phyloP scores from a whole-genome alignment of 1,140 invertebrate species.

The Eubasilissa regina region DNA sequence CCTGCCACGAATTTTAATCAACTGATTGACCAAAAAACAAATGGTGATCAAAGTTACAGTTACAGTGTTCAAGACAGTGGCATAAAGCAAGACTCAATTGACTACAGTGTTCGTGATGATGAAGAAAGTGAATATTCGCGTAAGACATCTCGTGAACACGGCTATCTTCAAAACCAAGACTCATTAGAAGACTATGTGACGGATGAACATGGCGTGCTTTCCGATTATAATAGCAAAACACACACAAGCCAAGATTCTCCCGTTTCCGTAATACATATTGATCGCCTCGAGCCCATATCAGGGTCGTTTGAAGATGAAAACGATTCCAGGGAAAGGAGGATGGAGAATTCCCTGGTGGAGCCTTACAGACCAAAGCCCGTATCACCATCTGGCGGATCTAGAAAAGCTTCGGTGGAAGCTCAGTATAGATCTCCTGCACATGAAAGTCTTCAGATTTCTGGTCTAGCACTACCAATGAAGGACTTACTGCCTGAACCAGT shows the following conservation, averaged over 20 bases:
- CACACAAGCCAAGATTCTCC: conserved; percentile 64
- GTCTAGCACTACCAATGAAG: conserved; percentile 15
- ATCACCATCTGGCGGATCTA: conserved; percentile 51
- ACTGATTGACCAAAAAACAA: conserved; percentile 9
- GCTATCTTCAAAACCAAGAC: conserved; percentile 69
- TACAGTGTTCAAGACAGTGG: conserved; percentile 54
- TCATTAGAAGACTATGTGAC: conserved; percentile 63
- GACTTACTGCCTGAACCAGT: conserved; percentile 45
- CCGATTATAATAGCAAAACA: conserved; percentile 62
- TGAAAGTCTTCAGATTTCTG: conserved; percentile 5
- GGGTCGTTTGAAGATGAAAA: conserved; percentile 61
- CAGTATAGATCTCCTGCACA: conserved; percentile 47
- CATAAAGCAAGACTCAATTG: conserved; percentile 57
- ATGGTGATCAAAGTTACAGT: conserved; percentile 46
- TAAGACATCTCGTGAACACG: conserved; percentile 63
- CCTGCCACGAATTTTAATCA: conserved; percentile 2
- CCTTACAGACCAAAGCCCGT: conserved; percentile 62
- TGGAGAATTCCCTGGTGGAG: conserved; percentile 62
- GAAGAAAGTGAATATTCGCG: conserved; percentile 58
- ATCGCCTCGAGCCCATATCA: conserved; percentile 62
- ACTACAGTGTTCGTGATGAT: conserved; percentile 53
- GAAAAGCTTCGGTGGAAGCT: conserved; percentile 46
- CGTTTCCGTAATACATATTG: conserved; percentile 67
- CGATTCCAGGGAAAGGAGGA: conserved; percentile 61
- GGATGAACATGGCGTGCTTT: conserved; percentile 40